Conservation (phyloP, 2,797 vertebrate species). For the Hippocampus kuda region DNA sequence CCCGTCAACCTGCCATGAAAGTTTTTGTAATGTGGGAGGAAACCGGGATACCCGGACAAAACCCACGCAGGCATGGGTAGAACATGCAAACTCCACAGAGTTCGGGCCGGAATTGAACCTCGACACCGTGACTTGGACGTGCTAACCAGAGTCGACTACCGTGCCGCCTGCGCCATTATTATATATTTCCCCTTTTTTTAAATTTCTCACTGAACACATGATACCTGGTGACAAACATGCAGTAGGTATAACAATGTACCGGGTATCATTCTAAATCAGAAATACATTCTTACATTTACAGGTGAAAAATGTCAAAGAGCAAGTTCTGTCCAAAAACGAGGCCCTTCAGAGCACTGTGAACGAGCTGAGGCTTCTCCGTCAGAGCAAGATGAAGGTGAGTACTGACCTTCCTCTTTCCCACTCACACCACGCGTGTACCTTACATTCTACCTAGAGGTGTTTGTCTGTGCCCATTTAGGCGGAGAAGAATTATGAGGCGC, state of each 20-base stretch:
- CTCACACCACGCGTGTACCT: background rate
- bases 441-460: background rate
- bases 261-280: background rate
- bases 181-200: too few species aligned
- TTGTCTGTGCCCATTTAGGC: slow-evolving; percentile 51
- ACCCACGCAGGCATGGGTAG: too few species aligned
- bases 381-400: slow-evolving; percentile 69
- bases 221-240: too few species aligned
- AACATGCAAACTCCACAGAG: too few species aligned
- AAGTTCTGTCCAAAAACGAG: slow-evolving; percentile 61
- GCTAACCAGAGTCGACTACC: too few species aligned
- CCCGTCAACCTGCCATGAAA: too few species aligned
- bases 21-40: too few species aligned
- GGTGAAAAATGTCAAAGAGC: slow-evolving; percentile 71
- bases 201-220: too few species aligned
- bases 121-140: too few species aligned
- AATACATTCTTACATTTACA: slow-evolving; percentile 30
- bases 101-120: too few species aligned
- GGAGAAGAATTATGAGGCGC: slow-evolving; percentile 67
- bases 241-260: background rate
- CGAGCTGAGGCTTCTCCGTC: slow-evolving; percentile 67
- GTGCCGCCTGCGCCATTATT: too few species aligned
- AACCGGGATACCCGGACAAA: too few species aligned
- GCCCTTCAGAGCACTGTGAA: slow-evolving; percentile 70
- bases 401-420: background rate